Conservation (phyloP, 2,888 invertebrate genomes). For the Pocota personata region DNA sequence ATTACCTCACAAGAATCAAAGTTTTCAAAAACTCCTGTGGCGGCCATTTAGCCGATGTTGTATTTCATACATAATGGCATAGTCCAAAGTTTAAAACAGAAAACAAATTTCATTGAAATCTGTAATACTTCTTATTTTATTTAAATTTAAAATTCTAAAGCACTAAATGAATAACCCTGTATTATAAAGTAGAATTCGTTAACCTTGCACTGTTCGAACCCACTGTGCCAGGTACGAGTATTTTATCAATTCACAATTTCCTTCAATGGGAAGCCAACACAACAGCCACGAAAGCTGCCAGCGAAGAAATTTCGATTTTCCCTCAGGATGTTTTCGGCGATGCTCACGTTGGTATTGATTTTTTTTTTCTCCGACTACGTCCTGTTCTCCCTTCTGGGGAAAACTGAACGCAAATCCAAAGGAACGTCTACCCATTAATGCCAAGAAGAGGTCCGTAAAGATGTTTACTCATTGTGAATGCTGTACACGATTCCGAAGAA, state of each 20-base stretch:
- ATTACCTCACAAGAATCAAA: too few species aligned
- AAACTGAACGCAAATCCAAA: conserved; percentile 21
- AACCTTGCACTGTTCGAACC: neutral
- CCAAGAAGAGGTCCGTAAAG: conserved; percentile 34
- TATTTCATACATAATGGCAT: too few species aligned
- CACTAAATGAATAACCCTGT: too few species aligned
- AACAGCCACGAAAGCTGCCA: neutral
- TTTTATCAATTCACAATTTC: neutral
- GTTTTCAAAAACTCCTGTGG: too few species aligned
- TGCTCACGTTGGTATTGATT: conserved; percentile 45
- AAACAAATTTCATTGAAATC: too few species aligned
- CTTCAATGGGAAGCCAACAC: neutral
- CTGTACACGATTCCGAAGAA: conserved; percentile 56
- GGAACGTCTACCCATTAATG: conserved; percentile 9
- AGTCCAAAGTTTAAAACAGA: too few species aligned
- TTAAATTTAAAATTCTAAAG: too few species aligned
- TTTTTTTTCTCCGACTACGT: conserved; percentile 5
- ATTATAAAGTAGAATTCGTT: too few species aligned
- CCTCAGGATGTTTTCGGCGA: conserved; percentile 35
- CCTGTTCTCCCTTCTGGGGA: neutral
- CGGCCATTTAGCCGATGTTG: too few species aligned
- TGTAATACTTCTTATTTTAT: too few species aligned
- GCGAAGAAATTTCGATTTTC: conserved; percentile 35
- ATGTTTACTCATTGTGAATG: conserved; percentile 55
- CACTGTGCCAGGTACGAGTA: conserved; percentile 4